Conservation (phyloP, 1,140 invertebrate genomes). For the Philopotamus ludificatus region DNA sequence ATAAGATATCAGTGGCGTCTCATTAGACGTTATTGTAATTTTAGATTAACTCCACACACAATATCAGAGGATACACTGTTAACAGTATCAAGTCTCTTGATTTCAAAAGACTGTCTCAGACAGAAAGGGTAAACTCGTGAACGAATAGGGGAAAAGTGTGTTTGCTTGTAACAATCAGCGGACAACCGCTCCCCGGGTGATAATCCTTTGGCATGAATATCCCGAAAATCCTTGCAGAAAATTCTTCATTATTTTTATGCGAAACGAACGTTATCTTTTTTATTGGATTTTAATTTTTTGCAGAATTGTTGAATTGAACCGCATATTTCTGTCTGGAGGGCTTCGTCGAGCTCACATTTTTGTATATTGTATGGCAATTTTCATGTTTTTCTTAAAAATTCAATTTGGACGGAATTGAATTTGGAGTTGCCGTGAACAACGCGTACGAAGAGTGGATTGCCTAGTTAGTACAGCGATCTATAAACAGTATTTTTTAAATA, state of each 20-base stretch:
- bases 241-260: too few relatives aligned
- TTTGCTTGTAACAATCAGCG: conserved; percentile 19
- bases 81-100: neutral
- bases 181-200: conserved; percentile 1
- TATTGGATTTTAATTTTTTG: too few relatives aligned
- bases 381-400: conserved; percentile 36
- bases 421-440: conserved; percentile 19
- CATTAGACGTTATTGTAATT: too few relatives aligned
- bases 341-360: neutral
- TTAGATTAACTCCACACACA: neutral
- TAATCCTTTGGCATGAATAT: neutral
- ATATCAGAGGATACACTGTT: neutral
- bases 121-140: neutral
- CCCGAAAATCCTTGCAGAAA: too few relatives aligned
- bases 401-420: conserved; percentile 36
- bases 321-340: too few relatives aligned
- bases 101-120: neutral
- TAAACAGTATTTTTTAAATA: too few relatives aligned
- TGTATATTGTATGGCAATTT: conserved; percentile 30
- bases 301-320: too few relatives aligned
- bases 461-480: neutral
- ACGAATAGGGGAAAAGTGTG: conserved; percentile 5
- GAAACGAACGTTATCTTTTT: too few relatives aligned
- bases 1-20: too few relatives aligned
- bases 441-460: conserved; percentile 22